phyloP scores from a whole-genome alignment of 2,888 invertebrate genomes.

The Pristionchus maxplancki region DNA sequence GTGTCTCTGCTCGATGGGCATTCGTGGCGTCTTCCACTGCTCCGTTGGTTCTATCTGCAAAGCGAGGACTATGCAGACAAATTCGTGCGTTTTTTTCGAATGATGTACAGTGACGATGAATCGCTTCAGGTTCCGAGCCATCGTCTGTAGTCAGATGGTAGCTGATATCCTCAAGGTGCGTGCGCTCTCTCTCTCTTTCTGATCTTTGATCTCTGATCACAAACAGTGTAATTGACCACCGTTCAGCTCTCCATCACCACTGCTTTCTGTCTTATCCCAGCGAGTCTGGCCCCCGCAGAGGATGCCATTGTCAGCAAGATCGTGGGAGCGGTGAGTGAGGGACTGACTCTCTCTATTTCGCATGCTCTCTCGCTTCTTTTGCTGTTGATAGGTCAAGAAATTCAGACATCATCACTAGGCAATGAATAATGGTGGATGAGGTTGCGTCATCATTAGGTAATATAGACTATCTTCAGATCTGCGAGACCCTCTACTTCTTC shows the following conservation, averaged over 20 bases:
- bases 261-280: neutral
- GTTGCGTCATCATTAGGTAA: neutral
- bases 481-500: slow-evolving; percentile 20
- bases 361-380: neutral
- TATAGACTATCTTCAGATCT: neutral
- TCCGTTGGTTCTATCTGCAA: too few relatives aligned
- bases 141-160: neutral
- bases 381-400: neutral
- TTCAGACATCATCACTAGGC: neutral
- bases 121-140: neutral
- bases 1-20: too few relatives aligned
- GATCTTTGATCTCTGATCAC: too few relatives aligned
- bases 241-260: neutral
- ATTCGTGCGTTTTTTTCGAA: too few relatives aligned
- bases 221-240: neutral
- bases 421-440: neutral
- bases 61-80: too few relatives aligned
- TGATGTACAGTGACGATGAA: too few relatives aligned
- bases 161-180: neutral
- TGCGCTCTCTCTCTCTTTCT: too few relatives aligned
- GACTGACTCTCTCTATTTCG: too few relatives aligned
- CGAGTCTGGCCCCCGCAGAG: neutral
- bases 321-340: neutral
- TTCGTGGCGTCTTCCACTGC: too few relatives aligned
- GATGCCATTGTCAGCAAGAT: neutral